A percentile compares a stretch with the other conserved stretches of the same genome.
Evolutionary conservation across 1,140 invertebrate genomes (phyloP).

Genomic region (Oncopodura yosiiana): DNA sequence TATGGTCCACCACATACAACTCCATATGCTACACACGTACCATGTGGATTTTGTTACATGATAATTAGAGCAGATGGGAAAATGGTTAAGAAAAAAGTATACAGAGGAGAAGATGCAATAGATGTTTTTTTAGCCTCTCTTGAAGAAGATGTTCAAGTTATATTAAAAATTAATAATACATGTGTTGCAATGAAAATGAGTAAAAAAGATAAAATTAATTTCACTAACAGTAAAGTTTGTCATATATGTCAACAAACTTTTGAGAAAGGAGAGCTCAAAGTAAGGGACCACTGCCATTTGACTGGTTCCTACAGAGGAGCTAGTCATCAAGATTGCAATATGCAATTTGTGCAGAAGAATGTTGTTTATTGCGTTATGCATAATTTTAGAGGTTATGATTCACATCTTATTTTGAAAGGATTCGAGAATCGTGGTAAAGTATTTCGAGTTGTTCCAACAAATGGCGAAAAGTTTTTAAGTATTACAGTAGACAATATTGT

Average conservation of each 20-base stretch:
- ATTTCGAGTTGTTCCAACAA: constrained; percentile 9
- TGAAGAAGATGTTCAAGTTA: background rate
- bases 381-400: constrained; percentile 15
- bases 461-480: constrained; percentile 12
- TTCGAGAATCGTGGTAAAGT: constrained; percentile 6
- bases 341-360: background rate
- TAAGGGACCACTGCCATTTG: constrained; percentile 8
- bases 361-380: constrained; percentile 9
- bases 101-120: constrained; percentile 1
- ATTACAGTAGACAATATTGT: constrained; percentile 11
- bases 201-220: background rate
- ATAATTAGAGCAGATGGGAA: constrained; percentile 2
- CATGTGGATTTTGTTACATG: constrained; percentile 1
- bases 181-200: background rate
- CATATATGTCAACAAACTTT: constrained; percentile 10
- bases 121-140: background rate
- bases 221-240: background rate
- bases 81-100: background rate
- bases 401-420: constrained; percentile 13
- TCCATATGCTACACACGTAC: background rate
- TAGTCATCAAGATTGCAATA: background rate
- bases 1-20: no score
- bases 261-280: background rate
- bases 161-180: background rate
- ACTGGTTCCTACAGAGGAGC: background rate